These are phyloP conservation scores for Leucosticte australis DNA, from an alignment of 2,113 vertebrate species.

Conservation along the genomic window DNA sequence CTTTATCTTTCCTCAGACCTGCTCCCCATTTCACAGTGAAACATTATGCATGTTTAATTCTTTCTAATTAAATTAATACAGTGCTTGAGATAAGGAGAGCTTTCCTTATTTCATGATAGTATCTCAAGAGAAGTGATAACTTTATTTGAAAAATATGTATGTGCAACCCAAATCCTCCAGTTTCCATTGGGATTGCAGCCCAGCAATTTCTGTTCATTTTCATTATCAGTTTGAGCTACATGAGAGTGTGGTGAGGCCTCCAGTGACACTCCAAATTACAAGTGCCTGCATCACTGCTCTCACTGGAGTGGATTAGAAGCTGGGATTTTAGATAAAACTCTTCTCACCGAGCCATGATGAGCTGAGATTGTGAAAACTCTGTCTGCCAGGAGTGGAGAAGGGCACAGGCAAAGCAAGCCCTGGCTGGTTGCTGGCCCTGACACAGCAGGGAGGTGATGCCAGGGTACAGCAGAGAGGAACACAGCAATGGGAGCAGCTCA, in stretches of 20 bases:
- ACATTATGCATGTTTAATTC: not conserved
- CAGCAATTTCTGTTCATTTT: not conserved
- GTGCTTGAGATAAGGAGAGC: not conserved
- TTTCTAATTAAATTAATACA: not conserved
- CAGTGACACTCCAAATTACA: not conserved
- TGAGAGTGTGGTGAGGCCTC: not conserved
- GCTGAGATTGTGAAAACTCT: not conserved
- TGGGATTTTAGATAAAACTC: not conserved
- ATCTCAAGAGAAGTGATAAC: not conserved
- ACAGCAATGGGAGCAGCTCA: not conserved
- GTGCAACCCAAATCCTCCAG: not conserved
- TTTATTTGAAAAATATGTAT: not conserved
- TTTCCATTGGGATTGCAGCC: not conserved
- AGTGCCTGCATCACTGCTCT: not conserved
- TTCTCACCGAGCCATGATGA: not conserved
- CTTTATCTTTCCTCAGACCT: not conserved
- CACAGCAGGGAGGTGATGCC: not conserved
- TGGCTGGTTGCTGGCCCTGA: not conserved
- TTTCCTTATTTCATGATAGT: not conserved
- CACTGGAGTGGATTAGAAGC: not conserved
- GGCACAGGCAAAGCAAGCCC: not conserved
- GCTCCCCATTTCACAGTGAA: not conserved
- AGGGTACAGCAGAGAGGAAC: not conserved
- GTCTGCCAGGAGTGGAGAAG: not conserved
- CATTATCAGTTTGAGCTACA: not conserved